Conservation (phyloP, 2,113 vertebrate genomes). For the Phylloscopus trochilus region DNA sequence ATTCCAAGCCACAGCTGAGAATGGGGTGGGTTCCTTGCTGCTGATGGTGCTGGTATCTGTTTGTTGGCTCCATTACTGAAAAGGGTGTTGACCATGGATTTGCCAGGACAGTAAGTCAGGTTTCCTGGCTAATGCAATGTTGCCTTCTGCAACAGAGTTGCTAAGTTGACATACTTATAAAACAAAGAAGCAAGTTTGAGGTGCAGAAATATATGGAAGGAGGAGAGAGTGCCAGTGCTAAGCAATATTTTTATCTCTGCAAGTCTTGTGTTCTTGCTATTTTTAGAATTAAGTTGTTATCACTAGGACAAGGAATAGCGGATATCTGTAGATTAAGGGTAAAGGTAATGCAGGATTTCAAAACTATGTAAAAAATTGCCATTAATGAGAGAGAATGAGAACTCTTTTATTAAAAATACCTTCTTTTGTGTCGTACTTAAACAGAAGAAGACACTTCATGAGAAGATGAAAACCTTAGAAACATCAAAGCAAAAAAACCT, state of each 20-base stretch:
- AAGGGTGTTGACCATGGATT: neutral
- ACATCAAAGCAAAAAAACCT: neutral
- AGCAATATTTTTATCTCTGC: neutral
- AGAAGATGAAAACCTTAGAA: neutral
- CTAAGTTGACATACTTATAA: neutral
- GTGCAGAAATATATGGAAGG: neutral
- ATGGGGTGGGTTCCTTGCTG: neutral
- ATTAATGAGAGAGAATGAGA: neutral
- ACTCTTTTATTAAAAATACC: neutral
- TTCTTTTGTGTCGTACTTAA: neutral
- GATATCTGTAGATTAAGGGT: neutral
- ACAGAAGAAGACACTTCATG: neutral
- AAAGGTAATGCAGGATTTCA: neutral
- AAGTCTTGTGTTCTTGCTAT: neutral
- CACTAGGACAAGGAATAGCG: neutral
- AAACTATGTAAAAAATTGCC: neutral
- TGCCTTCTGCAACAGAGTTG: neutral
- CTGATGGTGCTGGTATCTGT: neutral
- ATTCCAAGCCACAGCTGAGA: neutral
- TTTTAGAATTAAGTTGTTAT: neutral
- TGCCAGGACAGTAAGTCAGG: neutral
- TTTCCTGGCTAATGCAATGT: neutral
- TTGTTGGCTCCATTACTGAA: neutral
- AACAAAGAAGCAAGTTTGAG: neutral
- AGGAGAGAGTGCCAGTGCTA: neutral